A percentile compares a stretch with the other conserved stretches of the same genome.
Evolutionary conservation across 2,797 vertebrate genomes (phyloP).

Genomic region (Valencia hispanica): DNA sequence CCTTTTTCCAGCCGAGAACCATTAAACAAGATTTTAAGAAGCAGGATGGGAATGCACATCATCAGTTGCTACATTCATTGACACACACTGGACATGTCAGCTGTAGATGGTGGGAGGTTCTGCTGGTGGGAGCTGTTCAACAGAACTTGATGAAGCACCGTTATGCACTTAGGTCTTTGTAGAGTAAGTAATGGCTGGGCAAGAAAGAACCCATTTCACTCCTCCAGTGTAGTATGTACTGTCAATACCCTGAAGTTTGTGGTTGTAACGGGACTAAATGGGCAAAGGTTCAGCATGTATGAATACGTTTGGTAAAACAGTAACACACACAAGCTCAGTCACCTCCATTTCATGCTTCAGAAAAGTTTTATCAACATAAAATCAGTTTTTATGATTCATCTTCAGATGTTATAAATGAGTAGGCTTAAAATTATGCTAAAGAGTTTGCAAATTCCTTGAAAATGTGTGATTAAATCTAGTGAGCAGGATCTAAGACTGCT

Average conservation of each 20-base stretch:
- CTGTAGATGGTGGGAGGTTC: no score
- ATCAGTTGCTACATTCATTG: no score
- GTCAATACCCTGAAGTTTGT: background rate
- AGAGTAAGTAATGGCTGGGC: no score
- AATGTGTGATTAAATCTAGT: background rate
- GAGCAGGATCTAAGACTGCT: background rate
- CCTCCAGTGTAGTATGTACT: no score
- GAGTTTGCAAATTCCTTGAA: background rate
- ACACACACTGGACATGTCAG: no score
- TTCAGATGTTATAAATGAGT: background rate
- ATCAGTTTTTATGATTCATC: background rate
- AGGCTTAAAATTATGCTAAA: background rate
- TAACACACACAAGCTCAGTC: background rate
- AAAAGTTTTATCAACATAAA: background rate
- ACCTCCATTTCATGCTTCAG: background rate
- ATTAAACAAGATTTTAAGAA: no score
- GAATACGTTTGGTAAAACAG: background rate
- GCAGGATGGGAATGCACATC: no score
- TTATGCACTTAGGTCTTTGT: no score
- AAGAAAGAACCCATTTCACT: no score
- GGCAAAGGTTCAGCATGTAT: background rate
- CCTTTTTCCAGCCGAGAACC: no score
- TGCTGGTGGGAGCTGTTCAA: no score
- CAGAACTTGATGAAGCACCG: no score
- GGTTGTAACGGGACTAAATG: background rate